Conservation (phyloP, 2,888 invertebrate genomes). For the Stegana nigrithorax region DNA sequence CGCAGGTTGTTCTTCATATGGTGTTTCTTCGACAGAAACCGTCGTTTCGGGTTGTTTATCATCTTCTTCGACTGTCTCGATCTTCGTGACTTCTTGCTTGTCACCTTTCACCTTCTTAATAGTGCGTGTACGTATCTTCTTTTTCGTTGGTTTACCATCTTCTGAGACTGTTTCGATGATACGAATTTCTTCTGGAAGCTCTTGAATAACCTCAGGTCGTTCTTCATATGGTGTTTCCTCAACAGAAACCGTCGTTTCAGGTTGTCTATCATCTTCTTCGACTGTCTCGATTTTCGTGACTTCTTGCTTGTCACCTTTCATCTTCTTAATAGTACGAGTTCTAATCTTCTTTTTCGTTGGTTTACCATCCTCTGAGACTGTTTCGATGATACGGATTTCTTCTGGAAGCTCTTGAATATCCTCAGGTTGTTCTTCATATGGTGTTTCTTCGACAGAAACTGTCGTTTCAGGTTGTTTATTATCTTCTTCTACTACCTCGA, state of each 20-base stretch:
- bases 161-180: constrained; percentile 29
- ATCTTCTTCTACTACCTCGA: constrained; percentile 27
- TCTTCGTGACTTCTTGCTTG: constrained; percentile 44
- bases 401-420: constrained; percentile 26
- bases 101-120: constrained; percentile 44
- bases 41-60: constrained; percentile 38
- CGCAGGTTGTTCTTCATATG: constrained; percentile 26
- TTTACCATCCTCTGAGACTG: constrained; percentile 28
- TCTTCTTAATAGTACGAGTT: constrained; percentile 30
- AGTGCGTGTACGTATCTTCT: constrained; percentile 41
- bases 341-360: constrained; percentile 29
- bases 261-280: constrained; percentile 26
- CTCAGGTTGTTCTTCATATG: constrained; percentile 24
- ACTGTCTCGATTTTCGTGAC: constrained; percentile 32
- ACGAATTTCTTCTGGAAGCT: constrained; percentile 35
- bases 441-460: constrained; percentile 24
- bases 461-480: constrained; percentile 27
- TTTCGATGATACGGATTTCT: constrained; percentile 27
- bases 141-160: constrained; percentile 36
- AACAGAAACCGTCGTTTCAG: constrained; percentile 26
- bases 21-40: constrained; percentile 36
- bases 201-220: constrained; percentile 21
- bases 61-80: constrained; percentile 43
- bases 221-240: constrained; percentile 23
- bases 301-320: constrained; percentile 32